phyloP scores from a whole-genome alignment of 2,113 vertebrate genomes.

The Microcebus tavaratra region DNA sequence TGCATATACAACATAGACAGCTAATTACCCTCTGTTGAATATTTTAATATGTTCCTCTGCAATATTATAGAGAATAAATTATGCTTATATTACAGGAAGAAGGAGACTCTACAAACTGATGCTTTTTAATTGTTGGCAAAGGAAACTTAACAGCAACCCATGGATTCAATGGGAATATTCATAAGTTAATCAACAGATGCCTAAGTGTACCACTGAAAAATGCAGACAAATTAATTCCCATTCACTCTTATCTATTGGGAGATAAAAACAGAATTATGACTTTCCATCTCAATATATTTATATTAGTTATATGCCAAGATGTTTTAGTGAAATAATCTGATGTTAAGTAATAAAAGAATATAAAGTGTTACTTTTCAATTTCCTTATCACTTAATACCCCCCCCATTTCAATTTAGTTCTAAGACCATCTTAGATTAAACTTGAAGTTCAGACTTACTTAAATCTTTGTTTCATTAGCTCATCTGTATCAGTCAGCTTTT shows the following conservation, averaged over 20 bases:
- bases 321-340: not conserved
- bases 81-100: constrained; percentile 61
- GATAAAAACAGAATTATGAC: not conserved
- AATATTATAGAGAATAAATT: constrained; percentile 65
- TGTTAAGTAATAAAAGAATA: not conserved
- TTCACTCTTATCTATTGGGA: not conserved
- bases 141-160: constrained; percentile 18
- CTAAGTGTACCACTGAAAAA: constrained; percentile 4
- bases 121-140: constrained; percentile 54
- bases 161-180: constrained; percentile 42
- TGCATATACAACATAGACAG: not conserved
- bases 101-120: not conserved
- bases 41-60: constrained; percentile 21
- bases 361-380: not conserved
- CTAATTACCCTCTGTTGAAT: constrained; percentile 65
- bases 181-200: constrained; percentile 67
- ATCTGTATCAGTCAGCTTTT: not conserved
- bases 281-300: constrained; percentile 32
- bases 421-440: not conserved
- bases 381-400: not conserved
- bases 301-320: not conserved
- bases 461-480: not conserved
- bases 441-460: not conserved
- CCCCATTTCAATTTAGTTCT: not conserved
- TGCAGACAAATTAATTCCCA: not conserved